A percentile compares a stretch with the other conserved stretches of the same genome.
phyloP scores from a whole-genome alignment of 2,113 vertebrate genomes.

The Sylvietta virens region DNA sequence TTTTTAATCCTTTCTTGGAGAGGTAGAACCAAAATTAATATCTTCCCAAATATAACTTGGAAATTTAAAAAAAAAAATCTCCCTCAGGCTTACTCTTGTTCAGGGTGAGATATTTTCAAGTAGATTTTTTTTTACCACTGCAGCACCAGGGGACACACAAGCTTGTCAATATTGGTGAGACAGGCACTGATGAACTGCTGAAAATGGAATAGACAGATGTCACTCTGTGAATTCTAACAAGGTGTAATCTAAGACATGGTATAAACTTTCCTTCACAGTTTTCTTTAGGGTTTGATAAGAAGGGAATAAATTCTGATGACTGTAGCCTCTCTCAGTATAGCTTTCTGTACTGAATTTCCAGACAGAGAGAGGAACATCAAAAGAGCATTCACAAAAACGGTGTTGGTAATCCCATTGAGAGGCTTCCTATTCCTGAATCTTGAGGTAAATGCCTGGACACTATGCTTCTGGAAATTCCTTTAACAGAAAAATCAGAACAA shows the following conservation, averaged over 20 bases:
- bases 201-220: background rate
- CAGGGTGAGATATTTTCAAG: background rate
- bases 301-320: background rate
- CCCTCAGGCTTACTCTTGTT: background rate
- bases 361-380: background rate
- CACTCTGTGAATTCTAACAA: background rate
- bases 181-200: background rate
- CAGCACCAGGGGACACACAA: background rate
- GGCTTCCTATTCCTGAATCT: background rate
- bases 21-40: background rate
- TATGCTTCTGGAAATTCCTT: background rate
- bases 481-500: background rate
- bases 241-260: background rate
- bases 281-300: background rate
- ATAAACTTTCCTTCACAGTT: background rate
- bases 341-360: background rate
- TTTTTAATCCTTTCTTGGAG: background rate
- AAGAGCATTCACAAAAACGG: rapidly evolving
- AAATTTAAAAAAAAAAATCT: background rate
- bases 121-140: background rate
- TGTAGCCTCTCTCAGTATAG: background rate
- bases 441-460: background rate
- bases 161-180: background rate
- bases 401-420: background rate
- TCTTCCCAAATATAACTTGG: background rate